Evolutionary conservation across 1,140 invertebrate genomes (phyloP), one percentile per base, ranked within the genome.

Genomic region (Nasonia giraulti): DNA sequence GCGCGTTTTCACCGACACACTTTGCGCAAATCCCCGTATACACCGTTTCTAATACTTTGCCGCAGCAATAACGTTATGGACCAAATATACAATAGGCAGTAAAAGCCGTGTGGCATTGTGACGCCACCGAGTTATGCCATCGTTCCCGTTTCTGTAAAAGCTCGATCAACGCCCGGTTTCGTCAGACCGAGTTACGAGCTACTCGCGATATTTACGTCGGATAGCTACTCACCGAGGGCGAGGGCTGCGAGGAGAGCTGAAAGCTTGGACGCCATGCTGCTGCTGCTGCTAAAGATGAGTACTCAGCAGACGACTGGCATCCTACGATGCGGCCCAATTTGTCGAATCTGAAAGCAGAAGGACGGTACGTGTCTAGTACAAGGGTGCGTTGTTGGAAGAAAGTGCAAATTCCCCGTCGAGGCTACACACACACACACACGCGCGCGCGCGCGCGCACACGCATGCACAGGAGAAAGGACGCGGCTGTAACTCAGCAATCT

Each of bases 141-240:
- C 50, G 50, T 55, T 55, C 50, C 4, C 50, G 12, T 55, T 55
- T n/a, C n/a, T n/a, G n/a, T n/a, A n/a, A n/a, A n/a, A n/a, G n/a
- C n/a, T n/a, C n/a, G n/a, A n/a, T n/a, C n/a, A n/a, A n/a, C n/a
- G n/a, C n/a, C n/a, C n/a, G n/a, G n/a, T n/a, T n/a, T n/a, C n/a
- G n/a, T n/a, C n/a, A n/a, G n/a, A n/a, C n/a, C n/a, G n/a, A n/a
- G n/a, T n/a, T n/a, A n/a, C n/a, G n/a, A n/a, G n/a, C n/a, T n/a
- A n/a, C n/a, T n/a, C n/a, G n/a, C n/a, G n/a, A n/a, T n/a, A n/a
- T n/a, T n/a, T n/a, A n/a, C n/a, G n/a, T n/a, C n/a, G n/a, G n/a
- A n/a, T n/a, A n/a, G n/a, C n/a, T 55, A 37, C 84, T 81, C 77
- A 85, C 84, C 84, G 20, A 85, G 74, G 80, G 84, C 84, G 80